Evolutionary conservation across 2,113 vertebrate genomes (phyloP).

Genomic region (Arvicanthis niloticus): DNA sequence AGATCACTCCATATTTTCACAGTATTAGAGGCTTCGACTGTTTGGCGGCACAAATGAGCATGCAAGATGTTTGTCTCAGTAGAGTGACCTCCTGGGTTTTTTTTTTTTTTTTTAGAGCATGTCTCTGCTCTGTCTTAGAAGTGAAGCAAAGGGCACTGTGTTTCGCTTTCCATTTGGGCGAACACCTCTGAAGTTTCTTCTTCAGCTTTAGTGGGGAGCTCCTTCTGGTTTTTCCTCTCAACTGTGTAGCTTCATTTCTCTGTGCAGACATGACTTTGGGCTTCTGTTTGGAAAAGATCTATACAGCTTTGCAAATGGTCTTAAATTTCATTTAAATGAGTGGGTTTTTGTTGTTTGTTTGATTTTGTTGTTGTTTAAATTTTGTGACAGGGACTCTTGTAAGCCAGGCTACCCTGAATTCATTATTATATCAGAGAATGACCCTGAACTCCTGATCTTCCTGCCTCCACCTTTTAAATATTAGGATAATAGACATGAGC

Average conservation of each 20-base stretch:
- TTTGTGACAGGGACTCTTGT: background rate
- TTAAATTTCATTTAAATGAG: background rate
- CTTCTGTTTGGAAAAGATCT: background rate
- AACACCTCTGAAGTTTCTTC: fast-evolving
- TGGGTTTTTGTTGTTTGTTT: background rate
- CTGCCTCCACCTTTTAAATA: background rate
- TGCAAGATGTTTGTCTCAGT: background rate
- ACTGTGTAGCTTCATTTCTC: background rate
- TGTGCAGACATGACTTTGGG: background rate
- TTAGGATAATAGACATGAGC: too few species aligned
- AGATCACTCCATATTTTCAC: conserved; percentile 25
- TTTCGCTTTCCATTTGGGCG: background rate
- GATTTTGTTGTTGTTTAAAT: background rate
- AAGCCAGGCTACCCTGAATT: background rate
- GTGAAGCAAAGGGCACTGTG: background rate
- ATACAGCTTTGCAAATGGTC: background rate
- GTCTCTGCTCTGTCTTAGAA: background rate
- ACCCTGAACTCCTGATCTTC: too few species aligned
- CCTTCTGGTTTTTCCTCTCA: too few species aligned
- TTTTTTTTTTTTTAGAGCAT: fast-evolving
- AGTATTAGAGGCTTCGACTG: background rate
- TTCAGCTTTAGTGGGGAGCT: too few species aligned
- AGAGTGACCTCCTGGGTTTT: background rate
- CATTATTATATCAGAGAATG: background rate
- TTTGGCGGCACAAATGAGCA: conserved; percentile 17